These are phyloP conservation scores for Aleiodes leptofemur DNA, from an alignment of 2,888 invertebrate species.

Conservation along the genomic window DNA sequence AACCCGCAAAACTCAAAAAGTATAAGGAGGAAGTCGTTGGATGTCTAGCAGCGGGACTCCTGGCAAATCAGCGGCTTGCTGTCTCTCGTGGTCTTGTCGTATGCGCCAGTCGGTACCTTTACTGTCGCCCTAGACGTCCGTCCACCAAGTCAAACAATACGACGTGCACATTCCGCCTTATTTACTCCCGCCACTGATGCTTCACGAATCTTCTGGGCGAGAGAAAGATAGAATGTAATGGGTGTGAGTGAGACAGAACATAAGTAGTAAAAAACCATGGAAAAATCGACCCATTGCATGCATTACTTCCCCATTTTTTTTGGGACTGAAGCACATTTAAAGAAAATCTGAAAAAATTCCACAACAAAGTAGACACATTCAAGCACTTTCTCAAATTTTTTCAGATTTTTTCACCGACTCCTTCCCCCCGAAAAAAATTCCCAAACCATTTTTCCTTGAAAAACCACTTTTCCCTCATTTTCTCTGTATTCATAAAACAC, in stretches of 20 bases:
- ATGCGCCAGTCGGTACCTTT: conserved; percentile 68
- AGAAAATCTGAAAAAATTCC: no score
- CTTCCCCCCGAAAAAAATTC: no score
- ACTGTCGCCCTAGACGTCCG: conserved; percentile 69
- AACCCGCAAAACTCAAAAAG: conserved; percentile 7
- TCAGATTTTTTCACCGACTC: no score
- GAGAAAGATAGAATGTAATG: conserved; percentile 22
- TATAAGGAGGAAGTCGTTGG: conserved; percentile 42
- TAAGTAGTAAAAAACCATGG: conserved; percentile 39
- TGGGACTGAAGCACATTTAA: no score
- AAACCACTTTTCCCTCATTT: no score
- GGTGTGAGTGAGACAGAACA: conserved; percentile 31
- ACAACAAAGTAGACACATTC: no score
- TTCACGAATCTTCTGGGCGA: conserved; percentile 35
- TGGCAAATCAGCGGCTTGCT: conserved; percentile 68
- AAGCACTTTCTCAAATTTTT: no score
- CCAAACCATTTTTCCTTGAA: no score
- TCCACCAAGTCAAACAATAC: conserved; percentile 72
- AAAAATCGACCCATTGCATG: no score
- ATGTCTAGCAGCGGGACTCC: conserved; percentile 53
- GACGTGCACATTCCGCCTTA: conserved; percentile 72
- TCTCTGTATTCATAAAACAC: conserved; percentile 35
- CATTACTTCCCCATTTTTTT: no score
- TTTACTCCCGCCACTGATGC: conserved; percentile 63
- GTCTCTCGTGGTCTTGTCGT: conserved; percentile 63